Conservation (phyloP, 2,888 invertebrate genomes). For the Danaus chrysippus region DNA sequence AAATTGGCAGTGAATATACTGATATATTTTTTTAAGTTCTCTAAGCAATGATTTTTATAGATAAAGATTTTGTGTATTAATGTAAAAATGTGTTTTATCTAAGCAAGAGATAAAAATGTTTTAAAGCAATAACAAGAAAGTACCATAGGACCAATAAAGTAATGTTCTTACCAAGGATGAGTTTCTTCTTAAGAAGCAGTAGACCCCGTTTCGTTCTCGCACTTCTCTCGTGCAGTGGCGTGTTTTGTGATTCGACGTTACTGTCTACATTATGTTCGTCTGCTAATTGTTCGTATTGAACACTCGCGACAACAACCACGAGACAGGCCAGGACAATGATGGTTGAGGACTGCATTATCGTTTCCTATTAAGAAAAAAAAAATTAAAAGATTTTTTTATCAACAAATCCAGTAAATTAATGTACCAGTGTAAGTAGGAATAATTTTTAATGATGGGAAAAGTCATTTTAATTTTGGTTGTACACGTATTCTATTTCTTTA, state of each 20-base stretch:
- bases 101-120: no score
- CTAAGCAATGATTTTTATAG: neutral
- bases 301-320: conserved; percentile 53
- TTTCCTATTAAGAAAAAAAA: conserved; percentile 24
- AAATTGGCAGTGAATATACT: no score
- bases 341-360: conserved; percentile 65
- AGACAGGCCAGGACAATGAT: conserved; percentile 63
- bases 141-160: no score
- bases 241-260: conserved; percentile 45
- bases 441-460: neutral
- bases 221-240: conserved; percentile 57
- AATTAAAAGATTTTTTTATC: neutral
- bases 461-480: neutral
- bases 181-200: conserved; percentile 66
- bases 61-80: no score
- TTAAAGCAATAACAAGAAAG: no score
- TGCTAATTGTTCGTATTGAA: conserved; percentile 45
- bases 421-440: neutral
- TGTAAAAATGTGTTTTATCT: no score
- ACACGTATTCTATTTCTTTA: no score
- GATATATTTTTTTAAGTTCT: neutral
- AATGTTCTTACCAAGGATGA: conserved; percentile 57
- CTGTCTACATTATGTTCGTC: conserved; percentile 41
- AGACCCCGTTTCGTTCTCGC: conserved; percentile 65
- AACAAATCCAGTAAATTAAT: neutral